Conservation (phyloP, 2,888 invertebrate genomes). For the Orthonevra nobilis region DNA sequence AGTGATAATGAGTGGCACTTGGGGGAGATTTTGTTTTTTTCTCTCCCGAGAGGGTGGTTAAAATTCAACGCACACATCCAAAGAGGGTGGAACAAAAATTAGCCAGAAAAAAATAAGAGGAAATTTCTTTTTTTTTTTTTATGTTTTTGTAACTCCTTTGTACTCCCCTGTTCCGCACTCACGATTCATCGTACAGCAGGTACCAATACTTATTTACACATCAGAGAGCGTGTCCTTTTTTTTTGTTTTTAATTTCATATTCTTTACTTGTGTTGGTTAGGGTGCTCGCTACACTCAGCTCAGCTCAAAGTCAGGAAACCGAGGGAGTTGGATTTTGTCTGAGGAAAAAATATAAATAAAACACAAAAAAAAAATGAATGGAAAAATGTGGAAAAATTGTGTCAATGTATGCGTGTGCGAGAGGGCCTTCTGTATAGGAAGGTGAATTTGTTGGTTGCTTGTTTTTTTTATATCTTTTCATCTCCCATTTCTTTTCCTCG, state of each 20-base stretch:
- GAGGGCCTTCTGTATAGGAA: too few species aligned
- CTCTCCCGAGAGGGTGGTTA: constrained; percentile 20
- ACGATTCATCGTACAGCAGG: constrained; percentile 47
- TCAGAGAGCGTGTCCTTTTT: constrained; percentile 45
- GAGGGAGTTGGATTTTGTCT: constrained; percentile 24
- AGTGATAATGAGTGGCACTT: constrained; percentile 14
- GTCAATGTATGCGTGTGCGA: constrained; percentile 47
- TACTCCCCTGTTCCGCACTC: neutral
- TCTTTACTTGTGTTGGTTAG: constrained; percentile 34
- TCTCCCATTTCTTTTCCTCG: constrained; percentile 54
- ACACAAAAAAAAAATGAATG: constrained; percentile 21
- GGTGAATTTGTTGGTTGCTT: constrained; percentile 43
- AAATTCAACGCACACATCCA: constrained; percentile 20
- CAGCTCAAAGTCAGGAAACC: constrained; percentile 26
- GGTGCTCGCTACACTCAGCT: constrained; percentile 20
- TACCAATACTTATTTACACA: constrained; percentile 31
- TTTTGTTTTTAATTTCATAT: neutral
- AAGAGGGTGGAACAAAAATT: constrained; percentile 1
- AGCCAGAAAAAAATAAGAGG: constrained; percentile 11
- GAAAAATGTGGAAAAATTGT: constrained; percentile 57
- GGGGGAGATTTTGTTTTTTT: constrained; percentile 16
- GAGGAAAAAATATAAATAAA: constrained; percentile 15
- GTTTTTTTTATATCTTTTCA: constrained; percentile 19
- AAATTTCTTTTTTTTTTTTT: constrained; percentile 1
- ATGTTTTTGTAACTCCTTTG: constrained; percentile 4